Conservation (phyloP, 2,888 invertebrate genomes). For the Masnerella sp. region DNA sequence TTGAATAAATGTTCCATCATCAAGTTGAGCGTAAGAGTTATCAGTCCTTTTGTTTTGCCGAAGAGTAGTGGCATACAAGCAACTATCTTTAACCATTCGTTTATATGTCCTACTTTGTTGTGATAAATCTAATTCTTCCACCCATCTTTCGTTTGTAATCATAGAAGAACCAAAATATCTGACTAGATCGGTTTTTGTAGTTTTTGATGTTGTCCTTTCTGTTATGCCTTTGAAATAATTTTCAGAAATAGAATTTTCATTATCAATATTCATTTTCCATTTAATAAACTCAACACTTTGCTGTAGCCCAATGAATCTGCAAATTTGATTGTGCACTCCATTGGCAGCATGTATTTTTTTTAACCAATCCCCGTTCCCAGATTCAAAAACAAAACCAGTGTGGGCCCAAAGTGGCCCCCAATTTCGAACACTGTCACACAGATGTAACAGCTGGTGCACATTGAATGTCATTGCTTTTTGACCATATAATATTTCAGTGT, state of each 20-base stretch:
- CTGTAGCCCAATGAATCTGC: constrained; percentile 8
- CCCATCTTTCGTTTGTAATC: constrained; percentile 5
- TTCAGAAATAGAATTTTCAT: background rate
- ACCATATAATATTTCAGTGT: constrained; percentile 10
- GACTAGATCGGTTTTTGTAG: background rate
- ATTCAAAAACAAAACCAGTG: constrained; percentile 8
- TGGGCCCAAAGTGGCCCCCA: constrained; percentile 23
- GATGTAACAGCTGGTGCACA: constrained; percentile 5
- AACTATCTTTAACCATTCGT: constrained; percentile 1
- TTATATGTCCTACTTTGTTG: background rate
- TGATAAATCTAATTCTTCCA: constrained; percentile 2
- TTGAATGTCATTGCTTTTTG: constrained; percentile 11
- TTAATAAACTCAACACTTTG: constrained; percentile 4
- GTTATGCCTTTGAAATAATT: constrained; percentile 3
- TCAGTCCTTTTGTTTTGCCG: background rate
- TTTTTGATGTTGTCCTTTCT: constrained; percentile 3
- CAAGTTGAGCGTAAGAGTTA: constrained; percentile 1
- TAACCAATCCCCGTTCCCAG: constrained; percentile 1
- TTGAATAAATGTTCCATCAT: background rate
- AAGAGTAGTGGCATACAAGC: background rate
- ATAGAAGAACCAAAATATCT: constrained; percentile 10
- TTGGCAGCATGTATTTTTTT: constrained; percentile 15
- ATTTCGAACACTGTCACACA: constrained; percentile 12
- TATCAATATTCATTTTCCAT: background rate
- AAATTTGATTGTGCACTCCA: constrained; percentile 15